Evolutionary conservation across 2,888 invertebrate genomes (phyloP).

Genomic region (Dione vanillae): DNA sequence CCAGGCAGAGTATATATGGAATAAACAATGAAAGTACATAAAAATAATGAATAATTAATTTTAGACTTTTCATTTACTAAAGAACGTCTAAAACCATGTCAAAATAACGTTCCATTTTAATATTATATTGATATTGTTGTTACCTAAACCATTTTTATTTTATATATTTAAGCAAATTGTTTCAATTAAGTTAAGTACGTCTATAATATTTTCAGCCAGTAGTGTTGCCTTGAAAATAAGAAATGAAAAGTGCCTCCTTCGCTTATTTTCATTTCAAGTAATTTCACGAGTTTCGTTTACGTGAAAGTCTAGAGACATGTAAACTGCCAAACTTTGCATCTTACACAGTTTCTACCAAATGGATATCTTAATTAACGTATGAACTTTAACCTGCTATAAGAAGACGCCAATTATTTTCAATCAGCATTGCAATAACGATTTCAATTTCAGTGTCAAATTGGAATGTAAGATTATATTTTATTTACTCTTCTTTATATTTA

Average conservation of each 20-base stretch:
- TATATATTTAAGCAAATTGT: neutral
- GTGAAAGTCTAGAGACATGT: conserved; percentile 60
- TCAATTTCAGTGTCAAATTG: conserved; percentile 19
- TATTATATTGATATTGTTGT: no score
- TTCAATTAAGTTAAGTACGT: neutral
- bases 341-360: conserved; percentile 58
- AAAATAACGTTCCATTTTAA: no score
- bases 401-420: conserved; percentile 34
- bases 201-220: neutral
- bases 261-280: conserved; percentile 38
- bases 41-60: no score
- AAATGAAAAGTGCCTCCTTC: conserved; percentile 37
- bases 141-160: neutral
- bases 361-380: conserved; percentile 67
- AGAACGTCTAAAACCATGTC: no score
- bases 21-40: no score
- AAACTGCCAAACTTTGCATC: conserved; percentile 58
- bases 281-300: conserved; percentile 49
- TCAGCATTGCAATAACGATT: conserved; percentile 17
- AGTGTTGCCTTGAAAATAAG: conserved; percentile 24
- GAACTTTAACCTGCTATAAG: conserved; percentile 56
- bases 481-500: no score
- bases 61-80: no score
- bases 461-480: neutral
- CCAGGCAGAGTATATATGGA: no score